A percentile compares a stretch with the other conserved stretches of the same genome.
phyloP scores from a whole-genome alignment of 2,113 vertebrate genomes.

The Podocnemis expansa region DNA sequence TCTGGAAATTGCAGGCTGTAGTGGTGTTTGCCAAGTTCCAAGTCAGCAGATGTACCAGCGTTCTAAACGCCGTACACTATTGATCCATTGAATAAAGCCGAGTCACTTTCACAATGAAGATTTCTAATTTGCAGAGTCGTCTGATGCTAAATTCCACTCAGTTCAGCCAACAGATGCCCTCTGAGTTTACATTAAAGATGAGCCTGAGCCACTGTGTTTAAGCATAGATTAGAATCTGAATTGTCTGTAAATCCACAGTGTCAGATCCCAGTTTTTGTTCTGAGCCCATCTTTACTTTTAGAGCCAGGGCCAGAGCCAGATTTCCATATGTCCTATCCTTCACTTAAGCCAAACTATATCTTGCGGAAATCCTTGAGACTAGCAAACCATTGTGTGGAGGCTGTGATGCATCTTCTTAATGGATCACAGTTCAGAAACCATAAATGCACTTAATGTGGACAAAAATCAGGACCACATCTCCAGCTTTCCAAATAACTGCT shows the following conservation, averaged over 20 bases:
- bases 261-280: conserved; percentile 15
- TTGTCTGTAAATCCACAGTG: not conserved
- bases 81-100: not conserved
- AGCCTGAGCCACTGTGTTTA: not conserved
- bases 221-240: not conserved
- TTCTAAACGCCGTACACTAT: not conserved
- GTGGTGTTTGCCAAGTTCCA: not conserved
- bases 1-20: not conserved
- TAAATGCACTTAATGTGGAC: conserved; percentile 38
- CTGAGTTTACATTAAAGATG: not conserved
- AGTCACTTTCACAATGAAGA: not conserved
- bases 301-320: conserved; percentile 37
- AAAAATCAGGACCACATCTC: conserved; percentile 22
- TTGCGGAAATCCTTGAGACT: conserved; percentile 51
- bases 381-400: conserved; percentile 43
- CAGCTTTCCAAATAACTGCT: conserved; percentile 4
- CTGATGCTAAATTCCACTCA: not conserved
- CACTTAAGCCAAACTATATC: conserved; percentile 22
- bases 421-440: conserved; percentile 55
- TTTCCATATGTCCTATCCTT: conserved; percentile 6
- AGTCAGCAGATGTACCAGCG: not conserved
- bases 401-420: conserved; percentile 53
- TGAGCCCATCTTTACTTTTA: conserved; percentile 26
- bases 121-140: not conserved
- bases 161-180: not conserved